Evolutionary conservation across 2,113 vertebrate genomes (phyloP).

Genomic region (Otocyon megalotis): DNA sequence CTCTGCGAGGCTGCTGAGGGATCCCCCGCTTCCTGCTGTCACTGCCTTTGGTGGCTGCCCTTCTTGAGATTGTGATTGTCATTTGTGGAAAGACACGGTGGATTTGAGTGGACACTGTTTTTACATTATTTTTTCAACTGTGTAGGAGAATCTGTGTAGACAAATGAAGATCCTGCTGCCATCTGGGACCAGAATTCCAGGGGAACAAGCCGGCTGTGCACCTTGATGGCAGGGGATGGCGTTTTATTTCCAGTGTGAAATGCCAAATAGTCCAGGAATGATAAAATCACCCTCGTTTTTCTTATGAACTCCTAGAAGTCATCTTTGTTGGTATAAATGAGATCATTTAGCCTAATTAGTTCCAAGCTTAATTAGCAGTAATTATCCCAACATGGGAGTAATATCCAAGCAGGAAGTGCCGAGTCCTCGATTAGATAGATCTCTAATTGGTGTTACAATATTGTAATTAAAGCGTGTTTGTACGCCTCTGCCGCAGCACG

Average conservation of each 20-base stretch:
- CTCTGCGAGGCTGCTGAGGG: background rate
- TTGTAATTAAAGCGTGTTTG: constrained; percentile 93
- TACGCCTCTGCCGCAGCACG: constrained; percentile 88
- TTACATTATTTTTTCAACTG: background rate
- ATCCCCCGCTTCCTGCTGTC: background rate
- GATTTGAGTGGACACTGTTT: background rate
- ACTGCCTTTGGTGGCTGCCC: background rate
- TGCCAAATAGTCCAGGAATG: constrained; percentile 83
- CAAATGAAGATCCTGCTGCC: constrained; percentile 57
- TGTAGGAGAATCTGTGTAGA: background rate
- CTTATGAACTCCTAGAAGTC: constrained; percentile 90
- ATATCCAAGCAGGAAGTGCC: constrained; percentile 92
- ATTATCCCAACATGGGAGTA: constrained; percentile 95
- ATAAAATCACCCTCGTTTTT: constrained; percentile 86
- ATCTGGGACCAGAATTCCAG: constrained; percentile 56
- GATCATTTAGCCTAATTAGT: constrained; percentile 94
- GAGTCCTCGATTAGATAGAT: constrained; percentile 93
- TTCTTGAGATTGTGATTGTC: background rate
- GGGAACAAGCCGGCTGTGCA: background rate
- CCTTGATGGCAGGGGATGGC: constrained; percentile 48
- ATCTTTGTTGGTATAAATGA: constrained; percentile 93
- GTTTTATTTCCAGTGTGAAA: constrained; percentile 77
- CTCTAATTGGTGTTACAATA: constrained; percentile 94
- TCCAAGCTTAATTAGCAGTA: constrained; percentile 94
- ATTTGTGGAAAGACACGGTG: background rate